phyloP scores from a whole-genome alignment of 2,113 vertebrate species.

The Seriola rivoliana region DNA sequence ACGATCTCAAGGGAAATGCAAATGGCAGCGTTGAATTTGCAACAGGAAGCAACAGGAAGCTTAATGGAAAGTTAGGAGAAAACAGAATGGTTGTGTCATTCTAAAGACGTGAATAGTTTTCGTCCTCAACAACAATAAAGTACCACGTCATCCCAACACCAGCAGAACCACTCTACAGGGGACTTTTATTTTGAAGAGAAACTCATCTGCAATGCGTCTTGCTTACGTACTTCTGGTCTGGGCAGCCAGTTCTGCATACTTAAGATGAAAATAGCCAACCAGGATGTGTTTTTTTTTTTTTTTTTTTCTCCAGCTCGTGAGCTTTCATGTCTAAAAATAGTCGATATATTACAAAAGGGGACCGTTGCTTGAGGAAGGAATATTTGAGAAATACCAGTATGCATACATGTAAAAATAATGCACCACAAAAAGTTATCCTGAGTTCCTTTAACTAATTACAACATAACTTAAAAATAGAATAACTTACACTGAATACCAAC shows the following conservation, averaged over 20 bases:
- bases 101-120: background rate
- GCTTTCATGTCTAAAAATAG: conserved; percentile 39
- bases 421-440: too few species aligned
- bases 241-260: conserved; percentile 6
- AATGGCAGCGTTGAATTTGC: background rate
- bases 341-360: background rate
- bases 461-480: background rate
- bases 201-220: background rate
- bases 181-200: conserved; percentile 32
- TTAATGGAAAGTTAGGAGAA: background rate
- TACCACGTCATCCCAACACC: background rate
- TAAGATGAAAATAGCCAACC: conserved; percentile 30
- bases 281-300: conserved; percentile 23
- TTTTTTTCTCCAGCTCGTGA: background rate
- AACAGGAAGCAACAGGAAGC: background rate
- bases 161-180: background rate
- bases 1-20: background rate
- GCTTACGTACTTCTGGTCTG: background rate
- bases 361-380: background rate
- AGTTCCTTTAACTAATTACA: background rate
- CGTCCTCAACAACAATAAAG: background rate
- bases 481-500: too few species aligned
- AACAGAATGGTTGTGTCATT: background rate
- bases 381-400: background rate
- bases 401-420: background rate